Percentiles rank a stretch among this genome's conserved stretches.
phyloP scores from a whole-genome alignment of 2,113 vertebrate species.

The Otis tarda region DNA sequence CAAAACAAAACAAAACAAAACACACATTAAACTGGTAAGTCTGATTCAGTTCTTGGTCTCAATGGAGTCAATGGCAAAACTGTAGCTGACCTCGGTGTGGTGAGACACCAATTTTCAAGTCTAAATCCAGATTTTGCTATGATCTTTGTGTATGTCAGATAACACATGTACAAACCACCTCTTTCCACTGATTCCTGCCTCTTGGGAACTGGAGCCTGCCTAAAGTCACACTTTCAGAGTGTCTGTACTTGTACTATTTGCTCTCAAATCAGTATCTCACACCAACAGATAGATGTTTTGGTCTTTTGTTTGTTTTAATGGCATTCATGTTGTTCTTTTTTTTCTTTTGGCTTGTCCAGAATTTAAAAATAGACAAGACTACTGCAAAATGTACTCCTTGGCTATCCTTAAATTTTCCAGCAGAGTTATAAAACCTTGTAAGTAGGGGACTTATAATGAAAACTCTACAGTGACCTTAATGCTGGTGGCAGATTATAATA shows the following conservation, averaged over 20 bases:
- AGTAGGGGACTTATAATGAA: not conserved
- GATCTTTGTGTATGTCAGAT: not conserved
- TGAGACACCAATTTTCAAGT: not conserved
- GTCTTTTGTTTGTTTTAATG: not conserved
- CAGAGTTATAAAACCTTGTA: not conserved
- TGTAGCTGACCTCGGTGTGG: not conserved
- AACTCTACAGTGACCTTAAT: not conserved
- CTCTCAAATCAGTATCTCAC: not conserved
- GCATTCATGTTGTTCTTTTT: not conserved
- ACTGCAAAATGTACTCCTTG: not conserved
- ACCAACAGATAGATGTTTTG: not conserved
- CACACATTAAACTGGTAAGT: not conserved
- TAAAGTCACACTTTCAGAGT: not conserved
- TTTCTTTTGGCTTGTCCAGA: not conserved
- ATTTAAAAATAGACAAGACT: not conserved
- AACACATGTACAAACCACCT: not conserved
- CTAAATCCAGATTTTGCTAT: not conserved
- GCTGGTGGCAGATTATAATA: constrained; percentile 12
- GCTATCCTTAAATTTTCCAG: not conserved
- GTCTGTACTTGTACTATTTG: not conserved
- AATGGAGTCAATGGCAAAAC: not conserved
- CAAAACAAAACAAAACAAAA: not conserved
- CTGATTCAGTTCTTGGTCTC: not conserved
- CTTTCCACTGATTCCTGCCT: not conserved
- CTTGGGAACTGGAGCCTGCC: not conserved